Percentiles rank a stretch among this genome's conserved stretches.
Conservation (phyloP, 2,113 vertebrate species). For the Gallinago jamesoni region DNA sequence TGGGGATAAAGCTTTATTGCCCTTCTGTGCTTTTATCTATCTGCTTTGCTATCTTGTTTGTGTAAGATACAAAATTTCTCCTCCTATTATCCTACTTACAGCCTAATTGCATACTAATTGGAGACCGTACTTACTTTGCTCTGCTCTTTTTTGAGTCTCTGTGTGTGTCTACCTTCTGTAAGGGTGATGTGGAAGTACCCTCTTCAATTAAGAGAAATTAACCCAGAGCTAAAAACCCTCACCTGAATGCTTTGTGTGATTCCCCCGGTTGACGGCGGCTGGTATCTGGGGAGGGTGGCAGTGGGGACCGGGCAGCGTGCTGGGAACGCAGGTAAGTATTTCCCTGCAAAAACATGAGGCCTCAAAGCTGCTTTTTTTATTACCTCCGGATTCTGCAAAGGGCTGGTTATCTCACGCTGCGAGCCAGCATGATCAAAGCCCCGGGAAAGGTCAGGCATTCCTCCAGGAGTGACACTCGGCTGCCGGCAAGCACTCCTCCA, state of each 20-base stretch:
- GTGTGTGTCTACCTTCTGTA: accelerated
- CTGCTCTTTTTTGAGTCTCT: not conserved
- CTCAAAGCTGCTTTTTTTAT: slow-evolving; percentile 68
- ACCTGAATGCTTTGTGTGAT: not conserved
- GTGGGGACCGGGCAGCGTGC: not conserved
- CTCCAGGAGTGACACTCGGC: slow-evolving; percentile 48
- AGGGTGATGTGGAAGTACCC: not conserved
- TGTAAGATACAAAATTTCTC: not conserved
- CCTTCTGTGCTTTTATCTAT: not conserved
- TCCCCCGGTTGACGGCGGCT: not conserved
- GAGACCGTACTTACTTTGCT: not conserved
- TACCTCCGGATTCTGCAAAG: slow-evolving; percentile 69
- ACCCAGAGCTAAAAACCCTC: not conserved
- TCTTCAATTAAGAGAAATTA: not conserved
- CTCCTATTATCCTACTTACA: not conserved
- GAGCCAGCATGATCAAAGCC: slow-evolving; percentile 75
- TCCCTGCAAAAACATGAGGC: slow-evolving; percentile 39
- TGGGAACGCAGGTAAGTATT: slow-evolving; percentile 52
- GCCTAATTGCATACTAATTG: not conserved
- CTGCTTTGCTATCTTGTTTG: slow-evolving; percentile 2
- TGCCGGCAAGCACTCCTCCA: slow-evolving; percentile 41
- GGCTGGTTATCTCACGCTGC: slow-evolving; percentile 60
- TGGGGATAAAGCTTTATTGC: slow-evolving; percentile 9
- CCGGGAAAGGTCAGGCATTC: slow-evolving; percentile 75
- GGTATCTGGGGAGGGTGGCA: not conserved